A percentile compares a stretch with the other conserved stretches of the same genome.
Conservation (phyloP, 2,888 invertebrate species). For the Neria commutata region DNA sequence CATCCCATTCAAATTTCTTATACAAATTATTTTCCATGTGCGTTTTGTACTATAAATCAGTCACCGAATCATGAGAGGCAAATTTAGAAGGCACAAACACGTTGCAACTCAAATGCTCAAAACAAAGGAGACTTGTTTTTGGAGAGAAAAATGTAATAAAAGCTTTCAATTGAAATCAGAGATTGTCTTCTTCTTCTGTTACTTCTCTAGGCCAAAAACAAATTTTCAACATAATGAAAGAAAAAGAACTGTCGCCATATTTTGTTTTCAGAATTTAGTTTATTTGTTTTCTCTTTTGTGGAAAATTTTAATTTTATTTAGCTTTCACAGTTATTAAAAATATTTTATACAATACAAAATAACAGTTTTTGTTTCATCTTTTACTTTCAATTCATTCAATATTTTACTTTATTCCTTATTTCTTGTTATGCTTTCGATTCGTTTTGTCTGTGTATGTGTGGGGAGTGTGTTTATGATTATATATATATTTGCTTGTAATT, state of each 20-base stretch:
- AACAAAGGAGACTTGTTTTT: too few relatives aligned
- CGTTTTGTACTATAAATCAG: neutral
- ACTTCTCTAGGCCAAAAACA: conserved; percentile 14
- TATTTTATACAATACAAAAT: conserved; percentile 62
- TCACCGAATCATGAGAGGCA: conserved; percentile 33
- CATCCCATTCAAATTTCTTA: conserved; percentile 48
- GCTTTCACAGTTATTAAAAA: conserved; percentile 63
- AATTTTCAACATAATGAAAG: conserved; percentile 15
- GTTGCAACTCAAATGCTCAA: neutral
- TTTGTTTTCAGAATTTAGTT: conserved; percentile 33
- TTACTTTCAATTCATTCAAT: conserved; percentile 35
- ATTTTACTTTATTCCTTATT: conserved; percentile 18
- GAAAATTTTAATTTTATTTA: conserved; percentile 57
- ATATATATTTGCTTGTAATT: conserved; percentile 10
- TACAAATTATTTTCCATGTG: neutral
- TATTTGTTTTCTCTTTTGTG: conserved; percentile 35
- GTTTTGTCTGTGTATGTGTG: conserved; percentile 33
- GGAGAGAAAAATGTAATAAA: too few relatives aligned
- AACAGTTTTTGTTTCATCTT: conserved; percentile 54
- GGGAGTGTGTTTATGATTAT: conserved; percentile 19
- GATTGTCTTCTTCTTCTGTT: neutral
- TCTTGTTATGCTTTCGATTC: conserved; percentile 40
- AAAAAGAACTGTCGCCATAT: conserved; percentile 35
- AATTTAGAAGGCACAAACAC: too few relatives aligned
- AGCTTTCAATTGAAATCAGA: too few relatives aligned